Evolutionary conservation across 2,113 vertebrate species (phyloP), one percentile per base, ranked within the genome.

Genomic region (Rallus limicola): DNA sequence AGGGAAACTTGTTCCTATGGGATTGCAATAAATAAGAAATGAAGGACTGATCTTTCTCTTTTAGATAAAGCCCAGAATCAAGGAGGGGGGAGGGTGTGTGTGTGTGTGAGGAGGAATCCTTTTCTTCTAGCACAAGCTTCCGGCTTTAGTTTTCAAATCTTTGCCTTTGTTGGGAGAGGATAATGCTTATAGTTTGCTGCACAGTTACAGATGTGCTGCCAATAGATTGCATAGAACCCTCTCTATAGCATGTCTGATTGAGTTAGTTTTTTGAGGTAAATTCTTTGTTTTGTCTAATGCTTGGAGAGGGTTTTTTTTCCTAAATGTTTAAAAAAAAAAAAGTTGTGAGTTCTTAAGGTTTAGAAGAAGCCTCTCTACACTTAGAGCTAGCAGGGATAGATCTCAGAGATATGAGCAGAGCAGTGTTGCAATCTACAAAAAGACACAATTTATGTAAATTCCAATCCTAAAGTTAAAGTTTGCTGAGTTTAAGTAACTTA

Each of bases 391-490:
- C 16, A 42, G 42, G 52, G 34, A 11, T 42, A 33, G 46, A 42
- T 5, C 6, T 82, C 8, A 16, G 38, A 69, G 28, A 16, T 20
- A 38, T n/a, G 36, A 93, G 24, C 29, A 70, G 36, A 74, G 25
- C 50, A 75, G n/a, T 18, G 4, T 6, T 53, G 7, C 82, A 71
- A 62, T 53, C 20, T 82, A 63, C 63, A 77, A 58, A 70, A 55
- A 63, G 48, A 31, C 26, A 65, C 20, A 62, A 31, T 31, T 3
- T 59, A 40, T 82, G 34, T 59, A 59, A 63, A 48, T 71, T 74
- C 33, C 67, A 28, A 62, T 90, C 55, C 74, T 84, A 81, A 80
- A 91, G 53, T 94, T 80, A 92, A 93, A 93, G 79, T 89, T 93
- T 86, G 84, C 78, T 58, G 56, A 87, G 86, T 88, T 96, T 91